These are phyloP conservation scores for Eucidaris tribuloides DNA, from an alignment of 35 echinoderm and acorn worm species.

Conservation along the genomic window DNA sequence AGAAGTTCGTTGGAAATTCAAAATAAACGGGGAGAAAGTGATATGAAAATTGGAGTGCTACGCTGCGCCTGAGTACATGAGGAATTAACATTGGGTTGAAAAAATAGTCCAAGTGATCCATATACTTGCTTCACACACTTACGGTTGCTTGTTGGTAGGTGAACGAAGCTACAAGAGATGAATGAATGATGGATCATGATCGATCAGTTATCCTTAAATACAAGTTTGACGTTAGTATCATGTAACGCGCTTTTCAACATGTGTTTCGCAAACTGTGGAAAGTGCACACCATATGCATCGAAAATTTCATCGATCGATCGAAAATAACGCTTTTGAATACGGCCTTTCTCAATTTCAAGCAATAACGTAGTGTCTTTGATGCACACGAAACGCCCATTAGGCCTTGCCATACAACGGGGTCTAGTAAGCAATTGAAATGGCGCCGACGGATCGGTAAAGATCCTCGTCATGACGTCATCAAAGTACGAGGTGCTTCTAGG, in stretches of 20 bases:
- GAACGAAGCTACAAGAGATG: too few relatives aligned
- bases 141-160: too few relatives aligned
- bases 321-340: background rate
- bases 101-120: too few relatives aligned
- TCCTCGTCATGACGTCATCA: background rate
- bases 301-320: background rate
- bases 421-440: background rate
- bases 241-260: background rate
- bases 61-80: too few relatives aligned
- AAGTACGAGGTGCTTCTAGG: constrained; percentile 1
- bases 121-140: too few relatives aligned
- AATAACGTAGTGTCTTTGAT: constrained; percentile 20
- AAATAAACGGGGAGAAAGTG: too few relatives aligned
- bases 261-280: background rate
- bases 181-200: too few relatives aligned
- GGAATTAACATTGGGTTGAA: too few relatives aligned
- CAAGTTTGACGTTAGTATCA: background rate
- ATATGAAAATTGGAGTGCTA: too few relatives aligned
- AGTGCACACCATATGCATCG: background rate
- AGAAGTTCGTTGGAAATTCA: too few relatives aligned
- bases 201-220: too few relatives aligned
- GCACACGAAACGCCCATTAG: background rate
- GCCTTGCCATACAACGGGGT: constrained; percentile 10
- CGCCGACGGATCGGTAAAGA: background rate
- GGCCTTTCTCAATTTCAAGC: background rate